Evolutionary conservation across 2,113 vertebrate genomes (phyloP), one percentile per base, ranked within the genome.

Genomic region (Clarias magur): DNA sequence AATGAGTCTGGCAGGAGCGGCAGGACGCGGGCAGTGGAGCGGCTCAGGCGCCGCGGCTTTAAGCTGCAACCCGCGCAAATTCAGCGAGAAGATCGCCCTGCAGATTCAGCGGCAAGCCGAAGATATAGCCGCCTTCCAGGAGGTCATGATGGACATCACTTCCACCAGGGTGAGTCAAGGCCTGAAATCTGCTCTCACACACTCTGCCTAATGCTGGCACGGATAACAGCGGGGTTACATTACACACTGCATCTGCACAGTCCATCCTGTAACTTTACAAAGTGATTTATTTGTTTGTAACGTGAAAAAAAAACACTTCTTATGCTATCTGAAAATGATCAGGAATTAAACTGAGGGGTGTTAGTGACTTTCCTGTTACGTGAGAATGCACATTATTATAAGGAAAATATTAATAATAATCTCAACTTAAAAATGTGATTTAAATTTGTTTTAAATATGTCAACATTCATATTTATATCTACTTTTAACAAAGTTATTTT

Each of bases 91-190:
- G 91, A 96, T 96, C 85, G 96, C 96, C 21, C 91, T 96, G 89
- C 96, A 96, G 89, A 95, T 94, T 86, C 96, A 96, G 92, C 95
- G 95, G 56, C 96, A 96, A 92, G 96, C 96, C 85, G 95, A 96
- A 91, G 95, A 96, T 93, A 96, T 95, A 84, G 96, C 96, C 90
- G 96, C 96, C 93, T 96, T 96, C 92, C 96, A 96, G 91, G 95
- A 96, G 94, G 95, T 96, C 92, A 96, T 96, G 96, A 95, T 95
- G 94, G 95, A 96, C 93, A 94, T 96, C 92, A 94, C 93, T 92
- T 95, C 95, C 91, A 96, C 95, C 78, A 95, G 95, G 95, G 96
- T 96, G 89, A 94, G 95, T 89, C 79, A 12, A 86, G 82, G 79
- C 82, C 86, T n/a, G 15, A 38, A 25, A 13, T 57, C 57, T 87